These are phyloP conservation scores for Crossaster papposus DNA, from an alignment of 53 echinoderm and acorn worm species.

Conservation along the genomic window DNA sequence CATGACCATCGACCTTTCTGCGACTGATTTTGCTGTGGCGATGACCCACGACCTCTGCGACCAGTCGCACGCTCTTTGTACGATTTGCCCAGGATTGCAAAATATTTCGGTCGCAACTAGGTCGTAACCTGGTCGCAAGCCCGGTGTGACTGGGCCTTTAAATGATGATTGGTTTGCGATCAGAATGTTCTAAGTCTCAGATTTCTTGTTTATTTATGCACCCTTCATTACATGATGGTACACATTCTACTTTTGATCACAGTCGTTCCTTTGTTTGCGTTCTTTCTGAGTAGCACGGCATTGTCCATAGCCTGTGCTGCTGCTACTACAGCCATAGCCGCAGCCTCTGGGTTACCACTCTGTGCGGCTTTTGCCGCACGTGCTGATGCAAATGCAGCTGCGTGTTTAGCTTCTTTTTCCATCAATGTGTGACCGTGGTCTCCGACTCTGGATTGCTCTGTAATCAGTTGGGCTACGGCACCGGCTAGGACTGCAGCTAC, in stretches of 20 bases:
- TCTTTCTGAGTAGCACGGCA: constrained; percentile 46
- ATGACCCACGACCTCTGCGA: too few species aligned
- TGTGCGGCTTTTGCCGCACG: constrained; percentile 86
- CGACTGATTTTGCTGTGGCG: too few species aligned
- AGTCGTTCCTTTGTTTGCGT: constrained; percentile 46
- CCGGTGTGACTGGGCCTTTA: too few species aligned
- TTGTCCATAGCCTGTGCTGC: constrained; percentile 84
- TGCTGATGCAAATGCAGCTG: constrained; percentile 80
- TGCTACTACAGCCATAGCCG: constrained; percentile 79
- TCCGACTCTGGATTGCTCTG: constrained; percentile 50
- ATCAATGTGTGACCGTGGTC: constrained; percentile 26
- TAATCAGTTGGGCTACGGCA: constrained; percentile 78
- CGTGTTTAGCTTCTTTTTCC: constrained; percentile 56
- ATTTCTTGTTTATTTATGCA: too few species aligned
- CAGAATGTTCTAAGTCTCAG: too few species aligned
- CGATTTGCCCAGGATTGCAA: too few species aligned
- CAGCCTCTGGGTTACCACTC: constrained; percentile 80
- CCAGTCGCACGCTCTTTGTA: too few species aligned
- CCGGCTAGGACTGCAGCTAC: constrained; percentile 85
- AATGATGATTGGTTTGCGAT: too few species aligned
- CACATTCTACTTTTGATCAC: constrained; percentile 87
- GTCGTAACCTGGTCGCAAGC: too few species aligned
- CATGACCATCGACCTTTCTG: too few species aligned
- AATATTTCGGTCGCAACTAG: too few species aligned
- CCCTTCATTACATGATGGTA: constrained; percentile 38